Conservation (phyloP, 2,113 vertebrate genomes). For the Lagenorhynchus albirostris region DNA sequence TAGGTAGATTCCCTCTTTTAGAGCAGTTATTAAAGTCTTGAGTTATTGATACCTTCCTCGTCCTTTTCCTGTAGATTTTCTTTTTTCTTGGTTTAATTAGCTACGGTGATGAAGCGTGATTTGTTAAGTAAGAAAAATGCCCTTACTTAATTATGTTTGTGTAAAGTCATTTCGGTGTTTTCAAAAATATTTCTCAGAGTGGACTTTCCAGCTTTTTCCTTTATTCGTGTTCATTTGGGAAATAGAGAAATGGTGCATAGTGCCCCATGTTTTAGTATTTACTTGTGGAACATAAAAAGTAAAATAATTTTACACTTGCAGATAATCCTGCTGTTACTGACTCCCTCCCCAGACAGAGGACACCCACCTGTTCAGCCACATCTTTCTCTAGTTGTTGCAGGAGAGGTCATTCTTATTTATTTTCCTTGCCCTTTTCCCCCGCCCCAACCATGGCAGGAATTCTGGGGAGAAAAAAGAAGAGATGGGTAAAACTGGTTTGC, state of each 20-base stretch:
- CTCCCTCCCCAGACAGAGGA: background rate
- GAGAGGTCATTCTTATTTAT: background rate
- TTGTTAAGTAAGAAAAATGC: conserved; percentile 35
- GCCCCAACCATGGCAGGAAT: background rate
- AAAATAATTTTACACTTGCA: background rate
- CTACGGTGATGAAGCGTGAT: background rate
- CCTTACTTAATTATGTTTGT: background rate
- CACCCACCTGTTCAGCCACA: background rate
- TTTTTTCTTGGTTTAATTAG: conserved; percentile 29
- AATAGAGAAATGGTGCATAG: background rate
- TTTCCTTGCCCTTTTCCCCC: background rate
- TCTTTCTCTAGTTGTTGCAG: background rate
- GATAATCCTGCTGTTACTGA: background rate
- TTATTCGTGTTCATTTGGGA: background rate
- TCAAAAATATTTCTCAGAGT: background rate
- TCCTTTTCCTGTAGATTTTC: conserved; percentile 19
- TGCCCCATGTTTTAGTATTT: conserved; percentile 9
- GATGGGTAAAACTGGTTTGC: background rate
- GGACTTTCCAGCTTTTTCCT: background rate
- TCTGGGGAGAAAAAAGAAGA: background rate
- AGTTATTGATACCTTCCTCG: conserved; percentile 40
- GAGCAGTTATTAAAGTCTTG: conserved; percentile 15
- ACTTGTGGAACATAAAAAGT: background rate
- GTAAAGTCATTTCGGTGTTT: conserved; percentile 4
- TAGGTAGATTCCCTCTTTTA: background rate